phyloP scores from a whole-genome alignment of 1,140 invertebrate genomes.

The Thalassaphorura encarpata region DNA sequence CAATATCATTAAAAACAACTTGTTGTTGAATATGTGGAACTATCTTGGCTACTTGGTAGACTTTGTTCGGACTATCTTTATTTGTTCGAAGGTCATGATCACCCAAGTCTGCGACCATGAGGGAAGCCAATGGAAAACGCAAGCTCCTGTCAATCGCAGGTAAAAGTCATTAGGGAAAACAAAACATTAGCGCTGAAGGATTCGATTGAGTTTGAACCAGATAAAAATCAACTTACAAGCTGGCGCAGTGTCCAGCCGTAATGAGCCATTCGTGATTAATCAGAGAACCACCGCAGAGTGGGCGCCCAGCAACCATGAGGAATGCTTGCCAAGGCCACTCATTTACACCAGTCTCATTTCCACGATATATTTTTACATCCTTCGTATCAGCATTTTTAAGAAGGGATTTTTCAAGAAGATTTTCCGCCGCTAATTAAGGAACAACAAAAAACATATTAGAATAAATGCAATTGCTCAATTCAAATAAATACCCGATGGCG shows the following conservation, averaged over 20 bases:
- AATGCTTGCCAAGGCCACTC: constrained; percentile 30
- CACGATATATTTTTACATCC: constrained; percentile 16
- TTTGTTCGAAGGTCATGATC: constrained; percentile 23
- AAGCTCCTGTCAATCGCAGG: constrained; percentile 6
- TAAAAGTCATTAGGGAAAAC: not conserved
- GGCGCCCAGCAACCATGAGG: constrained; percentile 16
- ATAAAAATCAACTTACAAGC: constrained; percentile 13
- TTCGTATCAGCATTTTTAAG: too few relatives aligned
- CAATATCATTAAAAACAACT: constrained; percentile 13
- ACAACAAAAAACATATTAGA: too few relatives aligned
- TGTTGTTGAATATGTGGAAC: constrained; percentile 20
- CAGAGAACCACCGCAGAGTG: constrained; percentile 23
- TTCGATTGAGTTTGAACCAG: not conserved
- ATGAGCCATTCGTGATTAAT: constrained; percentile 21
- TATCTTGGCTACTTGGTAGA: constrained; percentile 16
- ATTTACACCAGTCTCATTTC: constrained; percentile 27
- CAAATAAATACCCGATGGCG: not conserved
- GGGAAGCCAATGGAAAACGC: constrained; percentile 6
- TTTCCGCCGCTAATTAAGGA: not conserved
- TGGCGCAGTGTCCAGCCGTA: constrained; percentile 26
- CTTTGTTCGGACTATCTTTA: constrained; percentile 12
- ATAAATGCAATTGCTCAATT: too few relatives aligned
- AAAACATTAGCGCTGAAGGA: not conserved
- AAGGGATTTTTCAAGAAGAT: constrained; percentile 1
- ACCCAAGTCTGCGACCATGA: constrained; percentile 24